Conservation (phyloP, 2,888 invertebrate genomes). For the Coenonympha arcania region DNA sequence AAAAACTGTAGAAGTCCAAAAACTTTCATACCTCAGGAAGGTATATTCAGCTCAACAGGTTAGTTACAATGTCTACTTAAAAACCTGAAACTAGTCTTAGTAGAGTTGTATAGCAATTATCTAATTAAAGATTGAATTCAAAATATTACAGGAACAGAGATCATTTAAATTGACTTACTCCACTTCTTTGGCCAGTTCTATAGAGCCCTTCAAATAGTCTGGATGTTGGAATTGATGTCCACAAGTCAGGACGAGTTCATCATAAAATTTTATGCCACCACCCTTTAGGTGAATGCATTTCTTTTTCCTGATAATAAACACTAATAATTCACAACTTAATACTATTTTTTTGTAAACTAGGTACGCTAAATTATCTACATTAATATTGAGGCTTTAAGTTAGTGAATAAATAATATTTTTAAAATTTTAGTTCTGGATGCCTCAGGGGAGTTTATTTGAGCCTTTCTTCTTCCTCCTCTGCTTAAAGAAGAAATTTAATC, state of each 20-base stretch:
- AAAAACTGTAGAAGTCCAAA: no score
- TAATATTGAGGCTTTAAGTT: no score
- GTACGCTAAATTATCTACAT: no score
- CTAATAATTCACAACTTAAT: constrained; percentile 18
- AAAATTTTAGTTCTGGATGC: not conserved
- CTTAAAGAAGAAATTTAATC: no score
- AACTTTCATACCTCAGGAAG: no score
- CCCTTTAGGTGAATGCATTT: constrained; percentile 73
- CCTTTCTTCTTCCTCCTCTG: not conserved
- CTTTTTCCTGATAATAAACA: constrained; percentile 57
- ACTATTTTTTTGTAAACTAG: no score
- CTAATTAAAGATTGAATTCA: no score
- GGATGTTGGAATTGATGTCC: constrained; percentile 76
- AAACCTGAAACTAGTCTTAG: no score
- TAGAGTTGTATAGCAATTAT: no score
- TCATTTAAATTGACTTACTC: constrained; percentile 39
- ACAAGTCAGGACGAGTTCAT: constrained; percentile 72
- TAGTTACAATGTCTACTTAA: no score
- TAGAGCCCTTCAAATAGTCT: constrained; percentile 49
- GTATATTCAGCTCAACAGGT: no score
- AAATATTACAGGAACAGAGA: not conserved
- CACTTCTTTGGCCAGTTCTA: constrained; percentile 45
- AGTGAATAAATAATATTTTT: no score
- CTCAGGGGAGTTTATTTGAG: not conserved
- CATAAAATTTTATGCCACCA: constrained; percentile 65